These are phyloP conservation scores for Thalassarche chlororhynchos DNA, from an alignment of 2,113 vertebrate species.

Conservation along the genomic window DNA sequence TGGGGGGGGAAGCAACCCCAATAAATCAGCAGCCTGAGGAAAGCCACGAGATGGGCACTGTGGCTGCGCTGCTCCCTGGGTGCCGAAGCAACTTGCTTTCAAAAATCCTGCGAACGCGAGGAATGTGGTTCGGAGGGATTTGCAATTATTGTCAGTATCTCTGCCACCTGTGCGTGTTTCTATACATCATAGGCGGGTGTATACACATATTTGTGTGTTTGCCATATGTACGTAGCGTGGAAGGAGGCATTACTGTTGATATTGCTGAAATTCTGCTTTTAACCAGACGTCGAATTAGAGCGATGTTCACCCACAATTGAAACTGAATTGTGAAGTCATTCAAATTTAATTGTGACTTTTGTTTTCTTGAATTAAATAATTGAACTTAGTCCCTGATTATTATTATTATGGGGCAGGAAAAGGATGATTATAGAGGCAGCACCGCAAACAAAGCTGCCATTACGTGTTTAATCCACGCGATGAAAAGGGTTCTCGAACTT, in stretches of 20 bases:
- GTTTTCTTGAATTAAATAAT: constrained; percentile 13
- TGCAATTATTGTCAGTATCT: background rate
- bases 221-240: background rate
- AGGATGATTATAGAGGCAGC: constrained; percentile 32
- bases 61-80: background rate
- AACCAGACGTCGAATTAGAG: background rate
- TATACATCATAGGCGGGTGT: background rate
- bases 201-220: background rate
- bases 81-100: background rate
- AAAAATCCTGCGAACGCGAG: background rate
- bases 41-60: background rate
- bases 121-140: background rate
- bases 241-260: background rate
- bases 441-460: constrained; percentile 46
- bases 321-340: background rate
- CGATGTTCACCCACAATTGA: background rate
- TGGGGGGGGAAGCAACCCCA: fast-evolving
- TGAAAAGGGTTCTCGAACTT: constrained; percentile 29
- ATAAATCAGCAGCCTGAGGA: background rate
- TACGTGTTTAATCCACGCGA: background rate
- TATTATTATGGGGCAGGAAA: constrained; percentile 7
- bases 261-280: background rate
- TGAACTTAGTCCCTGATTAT: background rate
- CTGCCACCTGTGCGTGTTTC: background rate
- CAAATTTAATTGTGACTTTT: background rate